Evolutionary conservation across 1,140 invertebrate species (phyloP).

Genomic region (Ceratina australensis): DNA sequence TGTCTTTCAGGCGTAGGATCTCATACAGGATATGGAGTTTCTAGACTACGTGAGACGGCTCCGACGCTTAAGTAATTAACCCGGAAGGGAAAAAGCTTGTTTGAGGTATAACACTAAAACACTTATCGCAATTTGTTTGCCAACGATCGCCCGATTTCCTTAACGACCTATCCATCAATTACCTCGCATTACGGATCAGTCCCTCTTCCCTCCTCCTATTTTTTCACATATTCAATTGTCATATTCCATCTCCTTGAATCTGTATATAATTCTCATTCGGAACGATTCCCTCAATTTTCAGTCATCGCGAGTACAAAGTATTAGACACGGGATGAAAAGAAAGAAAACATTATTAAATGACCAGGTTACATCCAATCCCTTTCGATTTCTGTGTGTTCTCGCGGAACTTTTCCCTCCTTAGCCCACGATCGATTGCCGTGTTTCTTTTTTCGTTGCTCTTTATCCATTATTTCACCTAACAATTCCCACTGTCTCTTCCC

Average conservation of each 20-base stretch:
- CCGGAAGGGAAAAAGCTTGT: slow-evolving; percentile 23
- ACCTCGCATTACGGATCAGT: background rate
- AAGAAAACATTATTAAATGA: background rate
- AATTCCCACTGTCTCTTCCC: no score
- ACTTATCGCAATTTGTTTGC: slow-evolving; percentile 47
- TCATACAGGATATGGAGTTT: background rate
- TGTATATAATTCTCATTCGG: background rate
- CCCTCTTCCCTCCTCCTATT: background rate
- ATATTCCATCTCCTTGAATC: background rate
- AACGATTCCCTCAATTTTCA: background rate
- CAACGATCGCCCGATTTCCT: slow-evolving; percentile 11
- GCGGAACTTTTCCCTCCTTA: background rate
- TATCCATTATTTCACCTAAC: no score
- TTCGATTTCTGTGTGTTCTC: slow-evolving; percentile 6
- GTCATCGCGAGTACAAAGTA: background rate
- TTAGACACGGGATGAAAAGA: background rate
- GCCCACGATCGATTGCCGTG: no score
- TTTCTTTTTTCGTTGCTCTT: no score
- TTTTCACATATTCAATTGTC: background rate
- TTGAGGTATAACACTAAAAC: slow-evolving; percentile 43
- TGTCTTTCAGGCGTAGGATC: slow-evolving; percentile 26
- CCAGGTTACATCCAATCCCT: background rate
- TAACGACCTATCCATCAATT: background rate
- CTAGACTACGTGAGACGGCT: background rate
- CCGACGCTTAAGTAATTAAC: slow-evolving; percentile 58